Percentiles rank a stretch among this genome's conserved stretches.
phyloP scores from a whole-genome alignment of 2,797 vertebrate genomes.

The Arnoldichthys spilopterus region DNA sequence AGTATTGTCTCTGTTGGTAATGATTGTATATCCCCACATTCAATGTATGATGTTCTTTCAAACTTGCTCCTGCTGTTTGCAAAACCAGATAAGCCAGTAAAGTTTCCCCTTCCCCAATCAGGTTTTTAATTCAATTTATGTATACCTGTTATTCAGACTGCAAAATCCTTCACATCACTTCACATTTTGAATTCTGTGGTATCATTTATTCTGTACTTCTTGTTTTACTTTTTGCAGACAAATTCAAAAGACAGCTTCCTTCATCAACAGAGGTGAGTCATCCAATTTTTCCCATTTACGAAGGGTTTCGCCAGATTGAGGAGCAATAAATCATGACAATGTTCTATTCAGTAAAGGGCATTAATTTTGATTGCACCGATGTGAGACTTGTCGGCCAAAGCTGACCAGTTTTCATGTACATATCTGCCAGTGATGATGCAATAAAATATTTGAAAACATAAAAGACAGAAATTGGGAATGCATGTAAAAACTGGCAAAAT shows the following conservation, averaged over 20 bases:
- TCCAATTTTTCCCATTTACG: constrained; percentile 18
- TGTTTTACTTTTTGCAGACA: constrained; percentile 52
- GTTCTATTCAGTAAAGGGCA: constrained; percentile 24
- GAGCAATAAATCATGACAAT: constrained; percentile 22
- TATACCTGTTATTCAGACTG: neutral
- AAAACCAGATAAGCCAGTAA: constrained; percentile 20
- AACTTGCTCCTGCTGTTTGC: constrained; percentile 23
- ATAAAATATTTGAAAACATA: too few species aligned
- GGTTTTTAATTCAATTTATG: constrained; percentile 9
- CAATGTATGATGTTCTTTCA: constrained; percentile 37
- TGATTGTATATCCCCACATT: too few species aligned
- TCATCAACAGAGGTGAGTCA: constrained; percentile 60
- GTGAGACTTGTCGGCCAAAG: too few species aligned
- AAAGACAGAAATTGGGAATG: too few species aligned
- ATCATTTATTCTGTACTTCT: neutral
- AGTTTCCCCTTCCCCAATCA: constrained; percentile 19
- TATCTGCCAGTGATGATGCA: too few species aligned
- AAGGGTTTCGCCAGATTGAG: neutral
- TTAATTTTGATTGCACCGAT: neutral
- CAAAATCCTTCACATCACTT: neutral
- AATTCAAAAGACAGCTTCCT: constrained; percentile 27
- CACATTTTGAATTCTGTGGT: neutral
- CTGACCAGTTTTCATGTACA: too few species aligned
- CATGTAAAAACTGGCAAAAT: too few species aligned
- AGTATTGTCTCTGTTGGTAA: too few species aligned